Evolutionary conservation across 2,888 invertebrate genomes (phyloP).

Genomic region (Xestoiulus laeticollis): DNA sequence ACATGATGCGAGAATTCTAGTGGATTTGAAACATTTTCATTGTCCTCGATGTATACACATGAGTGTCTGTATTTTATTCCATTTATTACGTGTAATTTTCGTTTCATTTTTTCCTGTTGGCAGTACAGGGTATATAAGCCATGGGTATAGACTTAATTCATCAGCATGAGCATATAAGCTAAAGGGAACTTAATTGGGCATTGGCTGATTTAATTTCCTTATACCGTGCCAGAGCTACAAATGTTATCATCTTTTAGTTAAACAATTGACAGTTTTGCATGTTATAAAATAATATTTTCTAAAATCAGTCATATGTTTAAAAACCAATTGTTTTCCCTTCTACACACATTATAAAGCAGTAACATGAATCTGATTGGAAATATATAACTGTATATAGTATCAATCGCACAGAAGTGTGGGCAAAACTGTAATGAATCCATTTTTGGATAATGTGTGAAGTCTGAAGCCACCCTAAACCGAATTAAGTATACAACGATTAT

Average conservation of each 20-base stretch:
- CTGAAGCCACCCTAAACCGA: background rate
- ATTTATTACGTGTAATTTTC: too few species aligned
- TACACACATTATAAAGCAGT: too few species aligned
- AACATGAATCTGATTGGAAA: too few species aligned
- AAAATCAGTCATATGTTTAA: too few species aligned
- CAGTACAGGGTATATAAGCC: constrained; percentile 16
- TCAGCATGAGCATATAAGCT: background rate
- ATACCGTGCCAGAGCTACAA: too few species aligned
- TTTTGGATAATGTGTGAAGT: background rate
- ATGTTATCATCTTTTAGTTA: too few species aligned
- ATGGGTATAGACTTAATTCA: background rate
- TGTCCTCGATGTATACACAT: background rate
- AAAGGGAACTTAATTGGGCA: background rate
- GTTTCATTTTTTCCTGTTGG: background rate
- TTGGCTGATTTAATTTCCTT: background rate
- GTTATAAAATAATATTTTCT: too few species aligned
- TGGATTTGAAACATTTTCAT: background rate
- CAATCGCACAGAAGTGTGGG: too few species aligned
- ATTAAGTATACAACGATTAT: background rate
- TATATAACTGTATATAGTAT: too few species aligned
- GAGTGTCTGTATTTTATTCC: background rate
- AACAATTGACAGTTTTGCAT: too few species aligned
- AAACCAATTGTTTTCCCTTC: too few species aligned
- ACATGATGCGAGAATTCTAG: background rate
- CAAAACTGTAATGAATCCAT: too few species aligned